A percentile compares a stretch with the other conserved stretches of the same genome.
Conservation (phyloP, 2,113 vertebrate species). For the Oceanodroma tethys region DNA sequence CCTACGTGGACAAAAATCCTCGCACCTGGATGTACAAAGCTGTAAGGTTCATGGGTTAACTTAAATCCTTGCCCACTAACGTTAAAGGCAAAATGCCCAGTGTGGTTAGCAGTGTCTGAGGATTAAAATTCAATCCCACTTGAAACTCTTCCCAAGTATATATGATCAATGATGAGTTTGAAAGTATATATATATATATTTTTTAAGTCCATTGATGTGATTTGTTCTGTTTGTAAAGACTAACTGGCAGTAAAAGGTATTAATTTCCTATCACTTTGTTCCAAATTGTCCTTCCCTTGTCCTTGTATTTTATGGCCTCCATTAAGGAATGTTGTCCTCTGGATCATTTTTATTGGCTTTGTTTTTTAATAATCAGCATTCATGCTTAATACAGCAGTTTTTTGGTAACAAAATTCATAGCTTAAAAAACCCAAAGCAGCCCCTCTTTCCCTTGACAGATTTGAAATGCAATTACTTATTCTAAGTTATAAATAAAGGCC, state of each 20-base stretch:
- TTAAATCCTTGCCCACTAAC: neutral
- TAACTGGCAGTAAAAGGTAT: neutral
- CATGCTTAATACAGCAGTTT: neutral
- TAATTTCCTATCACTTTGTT: neutral
- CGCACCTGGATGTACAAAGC: neutral
- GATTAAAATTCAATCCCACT: neutral
- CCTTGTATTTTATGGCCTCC: slow-evolving; percentile 7
- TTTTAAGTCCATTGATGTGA: neutral
- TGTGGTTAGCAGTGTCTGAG: neutral
- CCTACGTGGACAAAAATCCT: neutral
- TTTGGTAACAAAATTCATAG: slow-evolving; percentile 4
- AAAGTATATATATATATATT: neutral
- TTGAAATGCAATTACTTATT: neutral
- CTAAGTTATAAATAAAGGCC: slow-evolving; percentile 19
- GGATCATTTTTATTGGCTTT: slow-evolving; percentile 39
- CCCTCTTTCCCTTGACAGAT: neutral
- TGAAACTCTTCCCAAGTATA: neutral
- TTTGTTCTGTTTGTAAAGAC: neutral
- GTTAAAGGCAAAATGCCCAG: neutral
- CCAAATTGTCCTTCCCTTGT: neutral
- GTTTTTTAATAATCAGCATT: slow-evolving; percentile 36
- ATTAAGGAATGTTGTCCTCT: slow-evolving; percentile 24
- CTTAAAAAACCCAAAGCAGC: neutral
- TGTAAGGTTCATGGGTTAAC: neutral
- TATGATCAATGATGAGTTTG: neutral